These are phyloP conservation scores for Cryptotermes secundus DNA, from an alignment of 1,140 invertebrate species.

Conservation along the genomic window DNA sequence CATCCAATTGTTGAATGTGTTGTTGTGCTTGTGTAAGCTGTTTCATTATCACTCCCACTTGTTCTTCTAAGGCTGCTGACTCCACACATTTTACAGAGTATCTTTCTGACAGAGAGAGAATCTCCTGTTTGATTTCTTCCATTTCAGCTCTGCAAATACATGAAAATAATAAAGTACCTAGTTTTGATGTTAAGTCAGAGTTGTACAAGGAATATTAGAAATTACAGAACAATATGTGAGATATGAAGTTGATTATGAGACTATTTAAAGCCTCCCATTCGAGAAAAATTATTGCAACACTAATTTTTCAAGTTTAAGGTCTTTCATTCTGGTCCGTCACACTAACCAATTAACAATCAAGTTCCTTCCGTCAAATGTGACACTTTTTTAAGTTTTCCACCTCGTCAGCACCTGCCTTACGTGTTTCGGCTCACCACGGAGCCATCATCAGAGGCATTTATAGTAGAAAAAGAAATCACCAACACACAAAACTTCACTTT, in stretches of 20 bases:
- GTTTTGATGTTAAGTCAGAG: no score
- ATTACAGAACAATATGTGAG: neutral
- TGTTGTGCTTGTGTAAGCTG: slow-evolving; percentile 78
- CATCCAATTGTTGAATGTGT: slow-evolving; percentile 74
- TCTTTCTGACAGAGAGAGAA: slow-evolving; percentile 83
- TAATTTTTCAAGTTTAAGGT: no score
- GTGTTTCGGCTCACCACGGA: no score
- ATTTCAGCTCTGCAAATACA: slow-evolving; percentile 67
- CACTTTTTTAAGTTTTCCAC: no score
- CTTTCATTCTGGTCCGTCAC: no score
- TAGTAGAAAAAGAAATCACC: no score
- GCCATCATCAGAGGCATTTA: no score
- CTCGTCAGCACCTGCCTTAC: no score
- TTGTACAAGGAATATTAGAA: no score
- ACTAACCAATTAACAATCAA: no score
- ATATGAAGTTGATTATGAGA: neutral
- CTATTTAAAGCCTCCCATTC: neutral
- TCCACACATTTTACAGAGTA: slow-evolving; percentile 91
- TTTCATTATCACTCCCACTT: slow-evolving; percentile 71
- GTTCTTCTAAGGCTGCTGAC: slow-evolving; percentile 81
- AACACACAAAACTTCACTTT: no score
- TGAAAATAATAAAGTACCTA: slow-evolving; percentile 28
- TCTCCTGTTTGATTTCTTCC: slow-evolving; percentile 80
- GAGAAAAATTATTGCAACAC: neutral
- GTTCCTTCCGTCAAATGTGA: no score